A percentile compares a stretch with the other conserved stretches of the same genome.
Conservation (phyloP, 2,113 vertebrate genomes). For the Trogon melanurus region DNA sequence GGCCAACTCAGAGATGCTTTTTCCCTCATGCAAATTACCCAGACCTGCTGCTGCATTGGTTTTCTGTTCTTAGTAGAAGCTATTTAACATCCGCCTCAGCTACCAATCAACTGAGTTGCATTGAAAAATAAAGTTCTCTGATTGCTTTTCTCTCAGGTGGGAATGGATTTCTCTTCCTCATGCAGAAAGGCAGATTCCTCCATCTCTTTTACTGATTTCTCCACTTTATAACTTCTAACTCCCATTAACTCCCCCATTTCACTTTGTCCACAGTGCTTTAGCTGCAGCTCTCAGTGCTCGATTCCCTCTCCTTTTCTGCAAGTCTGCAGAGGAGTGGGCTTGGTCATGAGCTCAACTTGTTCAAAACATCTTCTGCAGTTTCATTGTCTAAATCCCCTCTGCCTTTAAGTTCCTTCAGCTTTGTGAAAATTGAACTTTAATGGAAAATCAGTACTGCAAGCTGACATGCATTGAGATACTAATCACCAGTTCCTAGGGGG, state of each 20-base stretch:
- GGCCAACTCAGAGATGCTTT: neutral
- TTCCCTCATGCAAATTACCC: fast-evolving
- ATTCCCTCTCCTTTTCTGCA: neutral
- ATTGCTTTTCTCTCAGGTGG: neutral
- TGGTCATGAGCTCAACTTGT: neutral
- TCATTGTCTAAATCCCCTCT: neutral
- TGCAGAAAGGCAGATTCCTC: neutral
- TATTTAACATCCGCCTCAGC: neutral
- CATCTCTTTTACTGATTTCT: neutral
- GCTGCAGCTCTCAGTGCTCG: neutral
- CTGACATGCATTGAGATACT: neutral
- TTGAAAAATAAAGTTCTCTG: neutral
- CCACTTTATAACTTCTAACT: neutral
- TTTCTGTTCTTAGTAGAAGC: neutral
- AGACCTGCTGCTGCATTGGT: neutral
- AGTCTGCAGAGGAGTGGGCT: neutral
- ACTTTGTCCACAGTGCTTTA: fast-evolving
- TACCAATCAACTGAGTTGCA: neutral
- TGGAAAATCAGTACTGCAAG: neutral
- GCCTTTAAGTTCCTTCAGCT: neutral
- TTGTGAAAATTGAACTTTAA: neutral
- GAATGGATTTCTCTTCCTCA: neutral
- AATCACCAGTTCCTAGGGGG: neutral
- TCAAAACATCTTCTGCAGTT: neutral
- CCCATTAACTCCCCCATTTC: neutral